Evolutionary conservation across 2,888 invertebrate species (phyloP), one percentile per base, ranked within the genome.

Genomic region (Mongoloraphidia duomilia): DNA sequence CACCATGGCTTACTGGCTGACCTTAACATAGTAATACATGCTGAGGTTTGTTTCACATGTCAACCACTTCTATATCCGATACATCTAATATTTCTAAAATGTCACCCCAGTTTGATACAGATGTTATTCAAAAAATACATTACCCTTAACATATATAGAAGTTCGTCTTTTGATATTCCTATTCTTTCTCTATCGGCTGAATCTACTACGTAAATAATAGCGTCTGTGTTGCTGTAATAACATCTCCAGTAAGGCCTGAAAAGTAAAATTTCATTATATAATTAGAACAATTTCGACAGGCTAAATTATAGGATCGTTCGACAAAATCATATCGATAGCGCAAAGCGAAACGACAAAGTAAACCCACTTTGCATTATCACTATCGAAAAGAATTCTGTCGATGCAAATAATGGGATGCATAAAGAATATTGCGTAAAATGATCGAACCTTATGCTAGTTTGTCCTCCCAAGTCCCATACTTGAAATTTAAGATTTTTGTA

Each of bases 161-260:
- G 75, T 71, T 97, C 97, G 72, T 97, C 94, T 78, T 96, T 97
- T 56, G 96, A 95, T 72, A 97, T 95, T 59, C 95, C 94, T 77
- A 98, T 95, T 73, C 98, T 76, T 73, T 99, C 98, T 69, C 90
- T 83, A 71, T 99, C 98, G 49, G 94, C 96, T 44, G 96, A 97
- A 71, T 99, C 98, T 46, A 97, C 96, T 48, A 99, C 98, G 72
- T 98, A 98, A 62, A 98, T 97, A 61, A 98, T 96, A 63, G 98
- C 98, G 75, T 99, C 98, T 65, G 98, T 98, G 72, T 98, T 98
- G 58, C 96, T 94, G 69, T 95, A 98, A 70, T 98, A 98, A 78
- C 97, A 98, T 69, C 98, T 79, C 98, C 98, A 98, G 68, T 98
- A 98, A 1, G 97, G 97, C 73, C 96, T 93, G 70, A 50, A 77